These are phyloP conservation scores for Arenaria interpres DNA, from an alignment of 2,113 vertebrate genomes.

Conservation along the genomic window DNA sequence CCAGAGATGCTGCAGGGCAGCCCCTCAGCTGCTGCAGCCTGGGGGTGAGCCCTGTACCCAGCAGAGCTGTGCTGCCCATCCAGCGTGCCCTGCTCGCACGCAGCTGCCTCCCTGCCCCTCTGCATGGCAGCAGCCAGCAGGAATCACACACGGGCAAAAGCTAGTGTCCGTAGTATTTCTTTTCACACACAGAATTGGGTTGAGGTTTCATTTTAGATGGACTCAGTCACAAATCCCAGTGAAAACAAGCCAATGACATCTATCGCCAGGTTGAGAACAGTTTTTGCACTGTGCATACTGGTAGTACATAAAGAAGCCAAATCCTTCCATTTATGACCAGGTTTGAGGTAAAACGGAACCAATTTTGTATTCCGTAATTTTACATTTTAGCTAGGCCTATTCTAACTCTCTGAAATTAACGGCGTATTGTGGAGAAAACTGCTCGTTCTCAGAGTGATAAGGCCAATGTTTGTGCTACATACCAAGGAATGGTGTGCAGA, in stretches of 20 bases:
- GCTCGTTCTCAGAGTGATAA: too few species aligned
- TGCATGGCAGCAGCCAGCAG: neutral
- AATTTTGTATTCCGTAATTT: too few species aligned
- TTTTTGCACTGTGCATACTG: neutral
- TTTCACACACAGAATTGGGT: neutral
- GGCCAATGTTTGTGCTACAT: too few species aligned
- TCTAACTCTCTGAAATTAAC: too few species aligned
- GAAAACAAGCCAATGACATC: neutral
- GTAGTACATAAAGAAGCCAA: neutral
- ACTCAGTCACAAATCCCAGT: neutral
- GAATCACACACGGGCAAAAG: neutral
- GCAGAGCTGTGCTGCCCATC: neutral
- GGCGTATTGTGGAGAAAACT: too few species aligned
- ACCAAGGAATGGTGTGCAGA: too few species aligned
- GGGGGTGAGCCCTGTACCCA: neutral
- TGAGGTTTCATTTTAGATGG: neutral
- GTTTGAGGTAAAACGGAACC: too few species aligned
- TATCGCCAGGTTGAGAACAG: neutral
- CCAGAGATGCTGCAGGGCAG: neutral
- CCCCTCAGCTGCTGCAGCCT: neutral
- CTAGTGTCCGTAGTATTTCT: neutral
- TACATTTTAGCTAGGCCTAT: too few species aligned
- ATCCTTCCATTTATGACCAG: neutral
- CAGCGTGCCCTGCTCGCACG: fast-evolving
- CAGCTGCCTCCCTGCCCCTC: fast-evolving